Base-by-base conservation (phyloP, 2,888 invertebrate species). In the Xestia sexstrigata region DNA sequence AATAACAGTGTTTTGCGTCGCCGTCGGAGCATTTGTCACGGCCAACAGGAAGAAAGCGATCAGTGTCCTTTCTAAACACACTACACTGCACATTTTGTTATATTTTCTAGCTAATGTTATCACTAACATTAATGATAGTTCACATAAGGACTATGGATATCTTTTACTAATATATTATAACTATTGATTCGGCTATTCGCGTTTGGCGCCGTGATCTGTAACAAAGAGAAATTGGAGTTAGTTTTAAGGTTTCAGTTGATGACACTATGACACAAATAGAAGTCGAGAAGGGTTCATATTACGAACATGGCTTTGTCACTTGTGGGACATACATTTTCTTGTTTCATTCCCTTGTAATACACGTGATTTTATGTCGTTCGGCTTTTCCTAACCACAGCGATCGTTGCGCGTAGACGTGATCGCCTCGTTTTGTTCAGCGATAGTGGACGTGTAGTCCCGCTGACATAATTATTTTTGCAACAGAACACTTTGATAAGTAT, bases 11-110 rank as follows among this genome's bases (percentile, higher is more conserved):
- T 95, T 95, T 86, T 94, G 94, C 47, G 95, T 95, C 9, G 95
- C 95, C 74, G 95, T 93, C 58, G 95, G 95, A n/a, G 94, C 92
- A 60, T 92, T 93, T 26, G 93, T 93, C 78, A 95, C 91, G 70
- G 92, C 93, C 70, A 96, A 90, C 83, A 95, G 84, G 66, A 95
- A 84, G 87, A 95, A 95, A 75, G 93, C 92, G 84, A 93, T 88
- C 82, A 95, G 84, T 86, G 94, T 94, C 90, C 91, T 93, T 84
- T 91, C 90, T 79, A 91, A 86, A 89, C 92, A 92, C 91, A 91
- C 91, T 89, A 91, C 92, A 90, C 92, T 91, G 92, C 90, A 92
- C 96, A 96, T 96, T 93, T 92, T 93, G 94, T 93, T 89, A 90
- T 91, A 91, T 92, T 92, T 89, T 93, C 92, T 93, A 93, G 87